Evolutionary conservation across 53 echinoderm and acorn worm genomes (phyloP), one percentile per base, ranked within the genome.

Genomic region (Stichopus horrens): DNA sequence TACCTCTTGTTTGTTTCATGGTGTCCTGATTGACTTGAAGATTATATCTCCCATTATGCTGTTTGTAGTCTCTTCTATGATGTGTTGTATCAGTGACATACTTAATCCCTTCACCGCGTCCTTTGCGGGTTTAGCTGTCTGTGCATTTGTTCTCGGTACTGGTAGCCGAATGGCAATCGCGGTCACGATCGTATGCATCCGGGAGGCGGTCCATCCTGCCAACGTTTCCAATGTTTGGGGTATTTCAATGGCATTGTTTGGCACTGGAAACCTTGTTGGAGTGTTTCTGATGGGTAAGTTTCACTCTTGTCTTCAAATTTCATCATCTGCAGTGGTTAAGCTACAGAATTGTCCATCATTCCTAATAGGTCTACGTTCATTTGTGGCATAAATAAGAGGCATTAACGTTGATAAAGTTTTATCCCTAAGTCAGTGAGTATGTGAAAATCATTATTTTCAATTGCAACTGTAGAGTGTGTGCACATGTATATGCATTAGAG

Each of bases 221-320:
- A 58, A 68, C 59, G 88, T 88, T 2, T 78, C 88, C 74, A 79
- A 79, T 59, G 88, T 79, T 5, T 77, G 77, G 60, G 88, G 88
- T 9, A 63, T 88, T 5, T 57, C 65, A 11, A 59, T 77, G 52
- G 4, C 77, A 14, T 23, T 59, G 23, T 59, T 78, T 77, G 88
- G 88, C 13, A 23, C 14, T 0, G 88, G 88, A 63, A 88, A 60
- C 18, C 88, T 88, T 7, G 58, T 88, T 37, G 88, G 88, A 5
- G 88, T 88, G 10, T 88, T 78, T 18, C 18, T 88, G 7, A 88
- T 88, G 88, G 88, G 88, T 88, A 51, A 78, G 79, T 78, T 21
- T 75, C 13, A 75, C 6, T 13, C 63, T 63, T 63, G 13, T 75
- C 9, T 75, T 75, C 75, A 75, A 16, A 21, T 75, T 5, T 9